Evolutionary conservation across 2,888 invertebrate species (phyloP).

Genomic region (Chrysolina americana): DNA sequence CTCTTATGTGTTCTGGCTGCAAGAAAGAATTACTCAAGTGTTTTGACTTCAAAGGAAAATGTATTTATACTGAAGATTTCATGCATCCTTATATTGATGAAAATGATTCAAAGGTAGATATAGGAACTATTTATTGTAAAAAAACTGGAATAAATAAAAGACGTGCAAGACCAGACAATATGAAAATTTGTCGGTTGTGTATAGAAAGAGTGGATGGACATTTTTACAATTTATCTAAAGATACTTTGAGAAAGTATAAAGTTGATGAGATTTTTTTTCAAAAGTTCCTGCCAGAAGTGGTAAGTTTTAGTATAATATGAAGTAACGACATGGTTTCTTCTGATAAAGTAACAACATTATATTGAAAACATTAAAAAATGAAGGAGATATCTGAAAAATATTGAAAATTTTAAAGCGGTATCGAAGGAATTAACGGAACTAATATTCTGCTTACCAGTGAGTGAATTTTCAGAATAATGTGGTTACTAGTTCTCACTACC

Average conservation of each 20-base stretch:
- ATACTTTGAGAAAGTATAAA: background rate
- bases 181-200: background rate
- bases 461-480: too few relatives aligned
- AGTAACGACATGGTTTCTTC: too few relatives aligned
- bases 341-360: too few relatives aligned
- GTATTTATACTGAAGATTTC: background rate
- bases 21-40: background rate
- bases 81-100: background rate
- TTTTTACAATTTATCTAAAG: background rate
- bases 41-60: background rate
- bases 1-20: background rate
- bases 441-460: too few relatives aligned
- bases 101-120: background rate
- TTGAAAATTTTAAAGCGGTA: too few relatives aligned
- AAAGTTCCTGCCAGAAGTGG: background rate
- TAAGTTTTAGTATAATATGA: background rate
- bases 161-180: background rate
- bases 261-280: background rate
- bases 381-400: too few relatives aligned
- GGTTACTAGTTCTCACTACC: too few relatives aligned
- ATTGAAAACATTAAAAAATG: too few relatives aligned
- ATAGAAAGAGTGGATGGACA: background rate
- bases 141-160: background rate
- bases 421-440: too few relatives aligned
- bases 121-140: background rate